Conservation (phyloP, 2,797 vertebrate genomes). For the Typhlichthys eigenmanni region DNA sequence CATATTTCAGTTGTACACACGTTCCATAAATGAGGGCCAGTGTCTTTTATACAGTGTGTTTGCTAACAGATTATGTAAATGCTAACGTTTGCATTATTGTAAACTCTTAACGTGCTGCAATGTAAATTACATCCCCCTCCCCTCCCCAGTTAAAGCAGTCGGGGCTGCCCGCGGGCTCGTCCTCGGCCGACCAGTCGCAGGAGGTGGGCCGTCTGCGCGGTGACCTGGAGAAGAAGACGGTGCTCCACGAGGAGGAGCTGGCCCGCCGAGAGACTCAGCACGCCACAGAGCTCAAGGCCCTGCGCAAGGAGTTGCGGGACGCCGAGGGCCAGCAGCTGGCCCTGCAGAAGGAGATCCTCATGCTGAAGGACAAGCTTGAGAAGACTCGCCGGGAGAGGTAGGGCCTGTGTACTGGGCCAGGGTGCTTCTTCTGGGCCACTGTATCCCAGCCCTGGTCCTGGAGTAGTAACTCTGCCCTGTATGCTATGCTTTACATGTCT, state of each 20-base stretch:
- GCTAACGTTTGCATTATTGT: too few species aligned
- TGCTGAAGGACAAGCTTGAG: constrained; percentile 97
- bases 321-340: constrained; percentile 93
- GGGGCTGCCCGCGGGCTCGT: constrained; percentile 71
- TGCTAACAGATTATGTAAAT: too few species aligned
- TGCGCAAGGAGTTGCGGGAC: constrained; percentile 93
- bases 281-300: constrained; percentile 85
- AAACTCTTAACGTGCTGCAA: too few species aligned
- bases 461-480: too few species aligned
- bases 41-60: too few species aligned
- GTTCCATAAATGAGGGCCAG: too few species aligned
- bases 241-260: constrained; percentile 91
- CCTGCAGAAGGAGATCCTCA: constrained; percentile 94
- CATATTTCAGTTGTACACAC: too few species aligned
- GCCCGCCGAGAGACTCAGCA: constrained; percentile 87
- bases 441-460: too few species aligned
- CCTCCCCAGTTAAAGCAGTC: constrained; percentile 84
- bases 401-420: too few species aligned
- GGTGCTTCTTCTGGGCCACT: too few species aligned
- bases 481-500: too few species aligned
- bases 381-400: constrained; percentile 95
- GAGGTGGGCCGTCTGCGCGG: constrained; percentile 89
- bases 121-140: not conserved
- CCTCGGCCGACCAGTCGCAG: constrained; percentile 87
- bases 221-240: constrained; percentile 92